Conservation (phyloP, 2,113 vertebrate genomes). For the Australoheros scitulus region DNA sequence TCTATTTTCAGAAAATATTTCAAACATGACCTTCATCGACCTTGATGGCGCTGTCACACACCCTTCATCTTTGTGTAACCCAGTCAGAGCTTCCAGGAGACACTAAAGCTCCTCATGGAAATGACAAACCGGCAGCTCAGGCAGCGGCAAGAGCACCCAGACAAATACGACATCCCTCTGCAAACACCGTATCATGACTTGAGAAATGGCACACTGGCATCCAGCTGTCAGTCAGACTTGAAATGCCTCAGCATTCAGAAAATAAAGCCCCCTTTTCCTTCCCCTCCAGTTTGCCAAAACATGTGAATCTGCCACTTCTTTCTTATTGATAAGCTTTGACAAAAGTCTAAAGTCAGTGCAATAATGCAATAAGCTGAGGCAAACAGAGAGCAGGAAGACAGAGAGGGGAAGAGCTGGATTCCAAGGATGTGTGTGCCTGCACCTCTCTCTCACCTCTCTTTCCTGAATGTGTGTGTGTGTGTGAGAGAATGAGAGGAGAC, state of each 20-base stretch:
- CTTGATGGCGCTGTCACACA: constrained; percentile 25
- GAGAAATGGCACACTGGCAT: constrained; percentile 21
- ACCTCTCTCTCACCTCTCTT: background rate
- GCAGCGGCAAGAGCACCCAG: constrained; percentile 26
- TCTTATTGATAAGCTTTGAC: constrained; percentile 63
- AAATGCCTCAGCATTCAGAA: constrained; percentile 24
- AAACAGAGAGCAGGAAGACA: constrained; percentile 20
- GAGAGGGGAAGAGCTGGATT: constrained; percentile 9
- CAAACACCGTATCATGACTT: constrained; percentile 42
- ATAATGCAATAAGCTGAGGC: constrained; percentile 42
- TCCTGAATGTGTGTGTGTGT: constrained; percentile 14
- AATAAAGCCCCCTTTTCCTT: constrained; percentile 17
- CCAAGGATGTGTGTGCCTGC: background rate
- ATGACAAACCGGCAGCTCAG: constrained; percentile 48
- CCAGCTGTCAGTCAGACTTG: constrained; percentile 57
- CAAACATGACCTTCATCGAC: constrained; percentile 27
- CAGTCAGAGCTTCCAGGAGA: constrained; percentile 25
- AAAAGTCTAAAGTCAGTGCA: constrained; percentile 46
- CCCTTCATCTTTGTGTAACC: constrained; percentile 27
- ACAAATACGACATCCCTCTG: constrained; percentile 39
- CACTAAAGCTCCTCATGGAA: constrained; percentile 29
- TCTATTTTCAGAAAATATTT: constrained; percentile 7
- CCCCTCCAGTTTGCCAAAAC: constrained; percentile 38
- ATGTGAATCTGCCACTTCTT: constrained; percentile 61
- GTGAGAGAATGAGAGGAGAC: constrained; percentile 33